Evolutionary conservation across 2,888 invertebrate species (phyloP).

Genomic region (Protula sp.): DNA sequence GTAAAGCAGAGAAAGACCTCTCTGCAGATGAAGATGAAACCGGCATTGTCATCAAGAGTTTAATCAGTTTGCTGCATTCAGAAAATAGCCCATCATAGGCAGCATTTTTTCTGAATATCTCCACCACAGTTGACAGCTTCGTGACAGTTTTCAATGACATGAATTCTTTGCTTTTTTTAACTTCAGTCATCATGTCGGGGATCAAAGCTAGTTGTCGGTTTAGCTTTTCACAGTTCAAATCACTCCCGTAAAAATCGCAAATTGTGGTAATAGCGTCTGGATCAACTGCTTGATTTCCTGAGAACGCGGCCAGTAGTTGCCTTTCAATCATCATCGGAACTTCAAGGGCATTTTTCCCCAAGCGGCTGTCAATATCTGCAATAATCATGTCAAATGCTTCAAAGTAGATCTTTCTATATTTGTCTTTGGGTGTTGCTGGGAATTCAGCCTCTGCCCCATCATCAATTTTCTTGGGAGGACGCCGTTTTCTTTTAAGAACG

Average conservation of each 20-base stretch:
- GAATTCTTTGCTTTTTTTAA: not conserved
- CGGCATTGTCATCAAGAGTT: constrained; percentile 2
- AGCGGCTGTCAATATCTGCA: not conserved
- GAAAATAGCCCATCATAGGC: not conserved
- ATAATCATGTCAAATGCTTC: not conserved
- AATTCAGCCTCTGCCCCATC: too few species aligned
- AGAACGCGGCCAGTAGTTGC: not conserved
- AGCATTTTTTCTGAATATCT: not conserved
- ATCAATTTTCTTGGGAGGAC: not conserved
- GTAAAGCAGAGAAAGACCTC: constrained; percentile 1
- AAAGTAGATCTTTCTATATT: not conserved
- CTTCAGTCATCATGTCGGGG: not conserved
- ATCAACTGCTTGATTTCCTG: not conserved
- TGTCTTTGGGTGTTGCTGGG: not conserved
- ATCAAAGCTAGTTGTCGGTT: not conserved
- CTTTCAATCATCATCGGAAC: not conserved
- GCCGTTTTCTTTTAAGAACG: not conserved
- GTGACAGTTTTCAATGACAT: not conserved
- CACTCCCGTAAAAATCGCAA: not conserved
- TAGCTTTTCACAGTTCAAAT: not conserved
- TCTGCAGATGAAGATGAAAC: constrained; percentile 5
- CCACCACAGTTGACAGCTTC: not conserved
- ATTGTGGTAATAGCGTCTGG: not conserved
- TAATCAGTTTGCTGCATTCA: not conserved
- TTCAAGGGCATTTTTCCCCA: not conserved